Evolutionary conservation across 2,113 vertebrate species (phyloP).

Genomic region (zebrafish (Danio rerio)): GRCz12tu NC_133189.1:30930501-30931000

Average conservation of each 20-base stretch:
- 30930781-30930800: slow-evolving; percentile 57
- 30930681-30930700: slow-evolving; percentile 55
- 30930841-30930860: slow-evolving; percentile 56
- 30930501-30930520: no score
- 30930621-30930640: slow-evolving; percentile 44
- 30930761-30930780: slow-evolving; percentile 62
- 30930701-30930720: slow-evolving; percentile 53
- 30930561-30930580: not conserved
- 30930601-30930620: slow-evolving; percentile 46
- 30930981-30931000: slow-evolving; percentile 10
- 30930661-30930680: slow-evolving; percentile 68
- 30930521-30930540: no score
- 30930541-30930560: not conserved
- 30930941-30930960: slow-evolving; percentile 53
- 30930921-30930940: slow-evolving; percentile 30
- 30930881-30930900: slow-evolving; percentile 54
- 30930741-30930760: slow-evolving; percentile 52
- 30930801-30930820: slow-evolving; percentile 58
- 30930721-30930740: slow-evolving; percentile 61
- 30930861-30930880: slow-evolving; percentile 62
- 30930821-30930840: slow-evolving; percentile 56
- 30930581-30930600: slow-evolving; percentile 21
- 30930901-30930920: slow-evolving; percentile 57
- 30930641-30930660: slow-evolving; percentile 45
- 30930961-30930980: slow-evolving; percentile 38